Base-by-base conservation (phyloP, 1,140 invertebrate species). In the Aricia agestis region DNA sequence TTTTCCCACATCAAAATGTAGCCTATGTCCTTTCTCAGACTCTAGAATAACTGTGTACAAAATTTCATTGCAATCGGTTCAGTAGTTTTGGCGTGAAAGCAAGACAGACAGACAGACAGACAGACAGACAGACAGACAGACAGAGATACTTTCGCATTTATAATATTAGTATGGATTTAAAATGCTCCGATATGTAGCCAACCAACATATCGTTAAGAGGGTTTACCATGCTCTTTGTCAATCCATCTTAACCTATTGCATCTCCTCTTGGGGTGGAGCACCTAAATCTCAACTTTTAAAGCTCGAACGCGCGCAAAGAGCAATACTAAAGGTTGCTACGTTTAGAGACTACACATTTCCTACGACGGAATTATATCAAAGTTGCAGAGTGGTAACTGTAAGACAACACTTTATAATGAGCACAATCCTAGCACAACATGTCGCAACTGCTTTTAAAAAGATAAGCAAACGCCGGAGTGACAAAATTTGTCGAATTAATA, bases 191-290 rank as follows among this genome's bases (percentile, higher is more conserved):
- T 19, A 58, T 9, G 31, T 69, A 42, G 59, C 67, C 13, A 15
- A 31, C 15, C n/a, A 0, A 1, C 57, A 58, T 18, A 15, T 74
- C 36, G 5, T 68, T 15, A 71, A 68, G 32, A 52, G 36, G 32
- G 67, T 69, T 10, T 73, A 73, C 32, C 19, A 61, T 25, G 66
- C 66, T 1, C 25, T 73, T 17, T 42, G 57, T 66, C 17, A 73
- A 31, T 70, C 52, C 13, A 41, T 73, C 11, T 7, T 73, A 36
- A 61, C 31, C n/a, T 73, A 73, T 45, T 73, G 68, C 25, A 67
- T 73, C 6, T 18, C 36, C 13, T 18, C 19, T 9, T 73, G 68
- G 66, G 68, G 72, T 15, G 72, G 72, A 13, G 41, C 66, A n/a
- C 52, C 68, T 13, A 68, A 72, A 68, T 9, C 7, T 6, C 36